Conservation (phyloP, 1,140 invertebrate genomes). For the Caenorhabditis tropicalis region DNA sequence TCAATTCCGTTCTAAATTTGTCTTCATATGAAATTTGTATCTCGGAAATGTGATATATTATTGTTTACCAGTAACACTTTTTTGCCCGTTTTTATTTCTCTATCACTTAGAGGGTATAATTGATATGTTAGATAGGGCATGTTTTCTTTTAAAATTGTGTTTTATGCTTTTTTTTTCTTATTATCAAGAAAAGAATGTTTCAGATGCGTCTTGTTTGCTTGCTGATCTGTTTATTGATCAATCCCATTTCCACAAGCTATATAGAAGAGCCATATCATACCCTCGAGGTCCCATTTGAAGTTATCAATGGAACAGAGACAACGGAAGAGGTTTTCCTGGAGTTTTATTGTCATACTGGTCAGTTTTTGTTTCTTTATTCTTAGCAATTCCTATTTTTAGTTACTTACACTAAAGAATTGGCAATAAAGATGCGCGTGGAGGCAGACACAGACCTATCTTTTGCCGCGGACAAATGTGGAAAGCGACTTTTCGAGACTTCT, state of each 20-base stretch:
- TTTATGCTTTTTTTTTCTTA: too few species aligned
- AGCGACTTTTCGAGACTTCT: not conserved
- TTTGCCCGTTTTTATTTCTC: too few species aligned
- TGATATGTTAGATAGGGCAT: too few species aligned
- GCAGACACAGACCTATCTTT: not conserved
- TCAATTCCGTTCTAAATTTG: too few species aligned
- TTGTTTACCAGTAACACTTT: too few species aligned
- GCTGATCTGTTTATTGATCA: not conserved
- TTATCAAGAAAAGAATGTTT: too few species aligned
- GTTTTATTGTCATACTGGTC: slow-evolving; percentile 3
- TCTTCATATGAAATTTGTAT: too few species aligned
- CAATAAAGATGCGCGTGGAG: not conserved
- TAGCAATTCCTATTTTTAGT: not conserved
- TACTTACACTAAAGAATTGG: not conserved
- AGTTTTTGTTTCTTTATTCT: not conserved
- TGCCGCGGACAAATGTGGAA: not conserved
- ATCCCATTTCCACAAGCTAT: not conserved
- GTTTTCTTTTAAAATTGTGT: too few species aligned
- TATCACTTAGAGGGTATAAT: too few species aligned
- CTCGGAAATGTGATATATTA: too few species aligned
- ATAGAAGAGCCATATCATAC: not conserved
- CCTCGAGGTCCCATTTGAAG: not conserved
- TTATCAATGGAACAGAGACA: not conserved
- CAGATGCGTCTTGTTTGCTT: not conserved
- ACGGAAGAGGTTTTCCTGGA: not conserved